These are phyloP conservation scores for Rhagophthalmus giganteus DNA, from an alignment of 2,888 invertebrate genomes.

Conservation along the genomic window DNA sequence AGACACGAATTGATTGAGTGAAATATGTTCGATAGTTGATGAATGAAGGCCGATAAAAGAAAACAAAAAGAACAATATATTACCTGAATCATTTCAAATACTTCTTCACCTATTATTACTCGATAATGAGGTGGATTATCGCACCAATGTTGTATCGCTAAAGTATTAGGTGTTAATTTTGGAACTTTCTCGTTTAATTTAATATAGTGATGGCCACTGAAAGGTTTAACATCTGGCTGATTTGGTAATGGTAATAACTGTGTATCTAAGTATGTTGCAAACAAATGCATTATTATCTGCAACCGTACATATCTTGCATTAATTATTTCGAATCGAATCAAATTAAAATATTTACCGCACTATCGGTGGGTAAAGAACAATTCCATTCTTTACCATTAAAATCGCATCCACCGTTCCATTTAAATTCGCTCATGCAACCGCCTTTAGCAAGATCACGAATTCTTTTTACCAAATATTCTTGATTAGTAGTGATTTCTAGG, in stretches of 20 bases:
- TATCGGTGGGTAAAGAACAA: conserved; percentile 82
- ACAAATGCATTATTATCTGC: conserved; percentile 80
- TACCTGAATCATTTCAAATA: conserved; percentile 70
- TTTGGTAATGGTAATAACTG: conserved; percentile 69
- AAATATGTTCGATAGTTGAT: no score
- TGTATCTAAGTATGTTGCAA: conserved; percentile 85
- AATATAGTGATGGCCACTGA: conserved; percentile 60
- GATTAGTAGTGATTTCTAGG: conserved; percentile 79
- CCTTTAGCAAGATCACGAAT: conserved; percentile 78
- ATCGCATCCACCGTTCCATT: conserved; percentile 82
- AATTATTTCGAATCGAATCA: no score
- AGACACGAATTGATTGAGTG: no score
- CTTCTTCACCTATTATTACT: conserved; percentile 67
- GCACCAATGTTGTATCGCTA: conserved; percentile 65
- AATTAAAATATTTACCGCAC: conserved; percentile 62
- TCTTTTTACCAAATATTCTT: conserved; percentile 81
- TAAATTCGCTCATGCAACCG: conserved; percentile 86
- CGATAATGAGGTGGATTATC: conserved; percentile 73
- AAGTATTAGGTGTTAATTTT: conserved; percentile 56
- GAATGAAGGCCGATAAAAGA: no score
- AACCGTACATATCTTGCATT: no score
- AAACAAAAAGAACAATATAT: conserved; percentile 16
- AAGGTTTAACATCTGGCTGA: conserved; percentile 68
- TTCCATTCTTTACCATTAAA: conserved; percentile 79
- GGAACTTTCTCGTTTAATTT: conserved; percentile 56